Conservation (phyloP, 2,888 invertebrate species). For the Acanthococcus lagerstroemiae region DNA sequence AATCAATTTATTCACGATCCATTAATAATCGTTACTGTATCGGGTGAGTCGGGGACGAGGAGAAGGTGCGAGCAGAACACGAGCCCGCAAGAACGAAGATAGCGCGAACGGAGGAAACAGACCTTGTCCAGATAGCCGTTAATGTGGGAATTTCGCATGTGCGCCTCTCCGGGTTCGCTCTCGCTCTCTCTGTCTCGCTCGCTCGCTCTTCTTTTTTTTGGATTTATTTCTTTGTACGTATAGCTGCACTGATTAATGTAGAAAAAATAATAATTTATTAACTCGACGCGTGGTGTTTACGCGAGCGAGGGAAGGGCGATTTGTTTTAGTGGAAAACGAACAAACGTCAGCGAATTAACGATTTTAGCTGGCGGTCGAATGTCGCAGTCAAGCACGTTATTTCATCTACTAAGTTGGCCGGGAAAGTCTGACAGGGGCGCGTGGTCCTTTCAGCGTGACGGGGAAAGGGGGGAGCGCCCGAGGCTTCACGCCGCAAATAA, state of each 20-base stretch:
- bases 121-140: background rate
- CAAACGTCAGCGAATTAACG: too few species aligned
- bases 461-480: too few species aligned
- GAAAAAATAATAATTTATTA: too few species aligned
- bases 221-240: conserved; percentile 2
- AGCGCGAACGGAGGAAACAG: background rate
- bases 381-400: too few species aligned
- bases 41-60: background rate
- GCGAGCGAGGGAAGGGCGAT: too few species aligned
- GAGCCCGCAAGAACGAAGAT: background rate
- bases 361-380: too few species aligned
- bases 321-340: too few species aligned
- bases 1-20: conserved; percentile 28
- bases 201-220: conserved; percentile 5
- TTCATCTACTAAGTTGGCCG: too few species aligned
- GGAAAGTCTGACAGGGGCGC: too few species aligned
- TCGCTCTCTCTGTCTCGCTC: background rate
- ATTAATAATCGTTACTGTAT: conserved; percentile 20
- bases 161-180: background rate
- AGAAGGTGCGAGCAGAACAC: background rate
- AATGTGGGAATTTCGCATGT: conserved; percentile 25
- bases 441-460: too few species aligned
- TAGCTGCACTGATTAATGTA: conserved; percentile 18
- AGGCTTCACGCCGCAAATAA: too few species aligned
- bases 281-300: too few species aligned